Conservation (phyloP, 2,797 vertebrate species). For the Chelonia mydas region DNA sequence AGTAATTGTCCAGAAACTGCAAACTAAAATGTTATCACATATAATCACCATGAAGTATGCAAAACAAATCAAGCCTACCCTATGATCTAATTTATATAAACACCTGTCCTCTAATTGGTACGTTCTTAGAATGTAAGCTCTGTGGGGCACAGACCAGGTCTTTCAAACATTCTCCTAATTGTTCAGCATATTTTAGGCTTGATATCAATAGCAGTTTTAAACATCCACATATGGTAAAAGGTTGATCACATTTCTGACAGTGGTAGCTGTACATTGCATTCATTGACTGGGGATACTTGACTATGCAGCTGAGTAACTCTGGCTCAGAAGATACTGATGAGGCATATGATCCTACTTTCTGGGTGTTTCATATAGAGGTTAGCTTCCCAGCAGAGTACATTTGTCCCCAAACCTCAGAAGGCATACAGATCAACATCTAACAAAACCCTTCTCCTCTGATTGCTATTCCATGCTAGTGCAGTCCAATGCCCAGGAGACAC, state of each 20-base stretch:
- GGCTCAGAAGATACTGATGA: neutral
- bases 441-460: neutral
- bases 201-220: neutral
- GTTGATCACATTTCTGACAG: neutral
- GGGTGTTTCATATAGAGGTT: neutral
- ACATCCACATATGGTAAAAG: neutral
- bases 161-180: neutral
- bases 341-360: neutral
- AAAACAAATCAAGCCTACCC: neutral
- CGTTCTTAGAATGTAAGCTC: neutral
- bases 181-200: neutral
- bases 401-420: neutral
- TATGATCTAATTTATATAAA: neutral
- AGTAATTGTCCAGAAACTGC: neutral
- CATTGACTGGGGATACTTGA: neutral
- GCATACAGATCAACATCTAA: neutral
- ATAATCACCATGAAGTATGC: neutral
- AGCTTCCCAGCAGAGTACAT: neutral
- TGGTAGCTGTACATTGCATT: neutral
- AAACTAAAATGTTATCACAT: neutral
- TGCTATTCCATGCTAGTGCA: neutral
- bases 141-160: neutral
- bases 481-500: neutral
- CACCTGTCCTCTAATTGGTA: neutral
- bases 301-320: neutral